Conservation (phyloP, 2,113 vertebrate species). For the Syrrhaptes paradoxus region DNA sequence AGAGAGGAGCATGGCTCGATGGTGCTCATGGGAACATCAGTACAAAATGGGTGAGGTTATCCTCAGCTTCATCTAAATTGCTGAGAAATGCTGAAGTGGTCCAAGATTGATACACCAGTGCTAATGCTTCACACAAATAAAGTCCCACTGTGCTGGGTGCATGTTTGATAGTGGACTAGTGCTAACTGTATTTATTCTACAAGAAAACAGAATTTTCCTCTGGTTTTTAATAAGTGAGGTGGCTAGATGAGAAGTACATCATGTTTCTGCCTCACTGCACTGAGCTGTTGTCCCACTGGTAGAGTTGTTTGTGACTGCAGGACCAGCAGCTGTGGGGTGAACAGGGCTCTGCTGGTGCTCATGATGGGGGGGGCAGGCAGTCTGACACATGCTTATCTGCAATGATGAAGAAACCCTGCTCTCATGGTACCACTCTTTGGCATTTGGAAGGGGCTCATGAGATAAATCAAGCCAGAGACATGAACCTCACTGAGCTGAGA, state of each 20-base stretch:
- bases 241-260: rapidly evolving
- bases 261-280: background rate
- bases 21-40: background rate
- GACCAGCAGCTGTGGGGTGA: background rate
- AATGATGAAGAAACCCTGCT: background rate
- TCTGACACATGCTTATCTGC: rapidly evolving
- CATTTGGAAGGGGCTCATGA: background rate
- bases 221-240: background rate
- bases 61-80: background rate
- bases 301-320: too few species aligned
- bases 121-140: background rate
- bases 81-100: background rate
- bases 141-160: background rate
- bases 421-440: background rate
- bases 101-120: background rate
- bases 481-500: background rate
- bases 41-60: background rate
- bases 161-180: rapidly evolving
- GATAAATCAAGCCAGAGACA: background rate
- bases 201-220: background rate
- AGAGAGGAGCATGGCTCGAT: background rate
- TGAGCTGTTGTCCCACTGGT: background rate
- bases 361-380: rapidly evolving
- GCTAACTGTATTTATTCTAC: background rate
- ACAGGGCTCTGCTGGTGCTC: background rate